Evolutionary conservation across 2,888 invertebrate species (phyloP), one percentile per base, ranked within the genome.

Genomic region (Tholera decimalis): DNA sequence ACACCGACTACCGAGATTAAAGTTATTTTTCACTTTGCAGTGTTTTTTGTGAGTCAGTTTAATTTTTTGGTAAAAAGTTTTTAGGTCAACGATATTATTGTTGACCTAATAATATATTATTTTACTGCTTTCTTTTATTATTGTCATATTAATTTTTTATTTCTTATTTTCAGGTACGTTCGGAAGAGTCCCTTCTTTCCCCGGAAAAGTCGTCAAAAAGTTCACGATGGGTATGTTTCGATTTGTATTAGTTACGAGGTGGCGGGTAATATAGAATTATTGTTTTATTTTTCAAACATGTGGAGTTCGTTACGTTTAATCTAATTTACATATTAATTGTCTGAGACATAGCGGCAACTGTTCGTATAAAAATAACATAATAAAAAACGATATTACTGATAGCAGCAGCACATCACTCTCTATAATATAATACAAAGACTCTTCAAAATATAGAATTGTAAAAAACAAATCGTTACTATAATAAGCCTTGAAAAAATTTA

Each of bases 161-260:
- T 83, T 68, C 37, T 91, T n/a, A n/a, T n/a, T n/a, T 90, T 28
- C 89, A 95, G 95, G 95, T 95, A 94, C 95, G 95, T 95, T 95
- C 95, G 76, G 95, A 95, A 82, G 95, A 95, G 83, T 95, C 93
- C 73, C 93, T 95, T 85, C 92, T 92, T 82, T 86, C 91, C 15
- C 91, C 92, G 80, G 93, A 93, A 87, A 93, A 92, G 67, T 58
- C 91, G 18, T 79, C 91, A 69, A 95, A 94, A 84, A 88, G 80
- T 83, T 83, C 93, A 85, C 90, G 95, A 93, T 94, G 95, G 95
- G 95, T 95, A 95, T 85, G 95, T 95, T 80, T 51, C 57, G 70
- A 64, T 83, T 85, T 81, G 69, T 53, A 73, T 77, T 74, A 71
- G 82, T 62, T n/a, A n/a, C n/a, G n/a, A 50, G 93, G 93, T 92